Percentiles rank a stretch among this genome's conserved stretches.
These are phyloP conservation scores for Eupithecia tripunctaria DNA, from an alignment of 2,888 invertebrate genomes.

Conservation along the genomic window DNA sequence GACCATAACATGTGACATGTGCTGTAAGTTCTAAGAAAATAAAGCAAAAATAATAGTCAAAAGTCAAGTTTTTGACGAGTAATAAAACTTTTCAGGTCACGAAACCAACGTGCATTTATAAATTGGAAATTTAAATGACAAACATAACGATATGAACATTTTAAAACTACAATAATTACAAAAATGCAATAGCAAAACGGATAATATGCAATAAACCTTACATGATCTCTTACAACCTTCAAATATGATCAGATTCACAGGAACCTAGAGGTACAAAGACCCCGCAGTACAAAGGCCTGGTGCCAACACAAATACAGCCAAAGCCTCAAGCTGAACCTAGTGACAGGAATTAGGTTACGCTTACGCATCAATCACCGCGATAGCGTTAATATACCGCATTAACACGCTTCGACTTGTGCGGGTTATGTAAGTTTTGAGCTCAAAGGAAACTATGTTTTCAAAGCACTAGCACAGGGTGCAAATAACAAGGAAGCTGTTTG, in stretches of 20 bases:
- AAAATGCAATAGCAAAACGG: background rate
- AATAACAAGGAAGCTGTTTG: background rate
- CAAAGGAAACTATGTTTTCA: conserved; percentile 2
- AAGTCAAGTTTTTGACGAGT: background rate
- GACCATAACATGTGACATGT: background rate
- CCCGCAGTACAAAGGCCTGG: background rate
- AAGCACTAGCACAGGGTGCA: background rate
- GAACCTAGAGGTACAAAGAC: background rate
- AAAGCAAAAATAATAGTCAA: no score
- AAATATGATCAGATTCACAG: background rate
- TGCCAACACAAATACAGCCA: conserved; percentile 44
- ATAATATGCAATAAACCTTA: background rate
- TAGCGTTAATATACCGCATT: conserved; percentile 51
- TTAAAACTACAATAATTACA: background rate
- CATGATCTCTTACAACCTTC: background rate
- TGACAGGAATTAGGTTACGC: conserved; percentile 55
- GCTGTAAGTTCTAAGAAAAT: background rate
- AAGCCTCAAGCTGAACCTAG: conserved; percentile 18
- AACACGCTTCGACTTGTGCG: conserved; percentile 33
- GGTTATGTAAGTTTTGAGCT: conserved; percentile 14
- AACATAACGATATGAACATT: no score
- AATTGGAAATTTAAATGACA: background rate
- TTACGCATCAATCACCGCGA: conserved; percentile 61
- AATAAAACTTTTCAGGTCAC: background rate
- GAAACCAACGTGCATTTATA: background rate